Base-by-base conservation (phyloP, 2,888 invertebrate species). In the Congeria kusceri region DNA sequence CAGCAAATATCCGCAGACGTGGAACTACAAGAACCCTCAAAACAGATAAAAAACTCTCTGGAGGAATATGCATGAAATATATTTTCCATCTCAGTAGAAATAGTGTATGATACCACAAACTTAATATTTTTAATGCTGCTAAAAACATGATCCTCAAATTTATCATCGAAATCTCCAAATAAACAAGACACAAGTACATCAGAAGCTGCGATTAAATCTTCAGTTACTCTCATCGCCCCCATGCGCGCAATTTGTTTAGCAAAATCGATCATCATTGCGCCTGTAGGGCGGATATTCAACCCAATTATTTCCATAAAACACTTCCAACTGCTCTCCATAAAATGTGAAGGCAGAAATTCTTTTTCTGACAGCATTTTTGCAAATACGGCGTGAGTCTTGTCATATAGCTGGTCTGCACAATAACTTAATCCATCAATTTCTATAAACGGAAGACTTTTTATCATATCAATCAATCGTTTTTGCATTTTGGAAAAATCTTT, bases 151-250 rank as follows among this genome's bases (percentile, higher is more conserved):
- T 39, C 39, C 15, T 39, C 39, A 56, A 23, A 25, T 18, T 18
- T 25, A 11, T 56, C 56, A 25, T 18, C 27, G 27, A 23, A 28
- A 15, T 15, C n/a, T n/a, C 23, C 61, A 63, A 63, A 9, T 44
- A 63, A 63, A 18, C 44, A 63, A 28, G 27, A 7, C 46, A 63
- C 20, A 53, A 53, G 2, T 15, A 53, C 53, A 25, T 53, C n/a
- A 15, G 25, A 23, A 7, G 11, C n/a, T 18, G 9, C 13, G 18
- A 53, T 53, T 53, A 23, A 23, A n/a, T 20, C 18, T 9, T 53
- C 53, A 53, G 20, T 9, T 9, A 20, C 18, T n/a, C 25, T 9
- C 25, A 25, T 23, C n/a, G 53, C 53, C n/a, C 23, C 20, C 13
- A n/a, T 20, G 11, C 20, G 53, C 53, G 53, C 53, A 15, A 53